These are phyloP conservation scores for Dioctria rufipes DNA, from an alignment of 2,888 invertebrate genomes.

Conservation along the genomic window DNA sequence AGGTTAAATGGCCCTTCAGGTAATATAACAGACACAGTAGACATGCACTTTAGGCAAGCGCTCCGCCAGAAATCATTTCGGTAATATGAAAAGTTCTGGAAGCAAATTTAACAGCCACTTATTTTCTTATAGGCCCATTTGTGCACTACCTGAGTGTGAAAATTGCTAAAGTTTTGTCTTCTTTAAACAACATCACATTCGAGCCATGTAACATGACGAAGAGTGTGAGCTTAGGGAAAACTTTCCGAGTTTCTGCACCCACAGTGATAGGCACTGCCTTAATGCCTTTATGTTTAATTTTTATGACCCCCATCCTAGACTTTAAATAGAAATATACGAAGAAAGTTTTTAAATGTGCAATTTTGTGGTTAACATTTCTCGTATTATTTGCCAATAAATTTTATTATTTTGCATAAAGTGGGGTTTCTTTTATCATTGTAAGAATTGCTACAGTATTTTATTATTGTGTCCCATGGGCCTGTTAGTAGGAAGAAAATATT, in stretches of 20 bases:
- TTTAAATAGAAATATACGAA: constrained; percentile 6
- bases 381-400: too few species aligned
- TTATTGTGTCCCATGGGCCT: too few species aligned
- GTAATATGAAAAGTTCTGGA: constrained; percentile 48
- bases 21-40: constrained; percentile 28
- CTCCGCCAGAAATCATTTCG: constrained; percentile 26
- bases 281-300: constrained; percentile 39
- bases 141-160: constrained; percentile 35
- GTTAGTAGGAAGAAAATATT: too few species aligned
- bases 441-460: too few species aligned
- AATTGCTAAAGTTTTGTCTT: constrained; percentile 41
- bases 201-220: background rate
- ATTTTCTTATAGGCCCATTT: constrained; percentile 47
- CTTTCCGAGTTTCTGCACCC: constrained; percentile 15
- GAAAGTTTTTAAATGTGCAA: constrained; percentile 32
- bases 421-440: too few species aligned
- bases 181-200: constrained; percentile 22
- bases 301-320: background rate
- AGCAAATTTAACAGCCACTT: constrained; percentile 47
- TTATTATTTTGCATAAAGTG: too few species aligned
- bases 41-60: constrained; percentile 20
- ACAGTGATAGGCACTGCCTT: constrained; percentile 12
- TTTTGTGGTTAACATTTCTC: background rate
- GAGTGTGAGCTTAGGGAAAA: background rate
- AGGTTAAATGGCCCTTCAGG: constrained; percentile 40